phyloP scores from a whole-genome alignment of 2,113 vertebrate species.

The Odocoileus virginianus region DNA sequence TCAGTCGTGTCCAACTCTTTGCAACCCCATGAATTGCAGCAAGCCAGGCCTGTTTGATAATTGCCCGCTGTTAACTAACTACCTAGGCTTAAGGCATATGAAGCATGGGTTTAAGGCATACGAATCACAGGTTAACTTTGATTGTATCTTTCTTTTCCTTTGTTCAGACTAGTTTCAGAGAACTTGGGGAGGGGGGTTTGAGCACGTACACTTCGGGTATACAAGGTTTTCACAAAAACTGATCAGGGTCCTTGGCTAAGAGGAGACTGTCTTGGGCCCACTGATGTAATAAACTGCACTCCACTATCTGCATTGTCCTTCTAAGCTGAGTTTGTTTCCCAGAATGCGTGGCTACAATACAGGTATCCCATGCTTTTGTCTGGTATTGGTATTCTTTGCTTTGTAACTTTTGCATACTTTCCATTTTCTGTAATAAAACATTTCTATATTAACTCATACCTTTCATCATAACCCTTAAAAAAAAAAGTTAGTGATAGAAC shows the following conservation, averaged over 20 bases:
- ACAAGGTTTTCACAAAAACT: not conserved
- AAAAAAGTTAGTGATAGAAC: not conserved
- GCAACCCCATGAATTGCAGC: no score
- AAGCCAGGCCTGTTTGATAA: not conserved
- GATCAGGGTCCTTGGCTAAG: not conserved
- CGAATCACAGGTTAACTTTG: not conserved
- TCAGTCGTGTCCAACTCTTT: no score
- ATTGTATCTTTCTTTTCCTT: not conserved
- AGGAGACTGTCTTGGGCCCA: not conserved
- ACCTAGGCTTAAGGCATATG: not conserved
- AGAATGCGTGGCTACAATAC: rapidly evolving
- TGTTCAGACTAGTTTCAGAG: not conserved
- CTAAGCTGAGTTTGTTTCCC: not conserved
- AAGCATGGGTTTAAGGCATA: not conserved
- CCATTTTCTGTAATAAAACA: not conserved
- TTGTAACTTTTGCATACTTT: not conserved
- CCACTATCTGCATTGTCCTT: not conserved
- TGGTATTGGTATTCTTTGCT: not conserved
- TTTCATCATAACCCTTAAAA: not conserved
- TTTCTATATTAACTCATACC: not conserved
- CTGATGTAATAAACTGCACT: not conserved
- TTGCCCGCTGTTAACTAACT: not conserved
- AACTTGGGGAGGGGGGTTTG: not conserved
- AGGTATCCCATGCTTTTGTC: not conserved
- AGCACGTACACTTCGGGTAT: not conserved